Evolutionary conservation across 1,140 invertebrate species (phyloP).

Genomic region (Zeugodacus cucurbitae): DNA sequence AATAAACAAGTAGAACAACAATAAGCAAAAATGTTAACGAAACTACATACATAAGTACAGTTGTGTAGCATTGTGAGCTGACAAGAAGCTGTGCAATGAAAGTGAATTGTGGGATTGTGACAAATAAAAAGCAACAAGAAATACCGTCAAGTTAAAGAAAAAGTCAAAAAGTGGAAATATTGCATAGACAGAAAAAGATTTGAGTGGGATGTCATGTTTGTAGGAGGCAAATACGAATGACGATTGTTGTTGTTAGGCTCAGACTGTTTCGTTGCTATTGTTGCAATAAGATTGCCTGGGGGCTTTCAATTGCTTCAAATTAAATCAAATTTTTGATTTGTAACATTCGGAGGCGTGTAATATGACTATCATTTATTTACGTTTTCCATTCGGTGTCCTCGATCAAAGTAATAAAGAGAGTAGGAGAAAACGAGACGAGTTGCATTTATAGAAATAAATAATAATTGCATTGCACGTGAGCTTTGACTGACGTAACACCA

Average conservation of each 20-base stretch:
- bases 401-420: background rate
- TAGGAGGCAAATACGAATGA: background rate
- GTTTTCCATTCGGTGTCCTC: background rate
- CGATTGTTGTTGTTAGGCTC: background rate
- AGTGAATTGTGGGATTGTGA: background rate
- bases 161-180: background rate
- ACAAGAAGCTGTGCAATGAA: background rate
- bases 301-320: slow-evolving; percentile 6
- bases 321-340: slow-evolving; percentile 24
- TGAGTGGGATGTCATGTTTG: background rate
- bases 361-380: background rate
- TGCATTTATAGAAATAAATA: too few relatives aligned
- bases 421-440: too few relatives aligned
- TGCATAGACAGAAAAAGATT: background rate
- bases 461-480: too few relatives aligned
- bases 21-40: background rate
- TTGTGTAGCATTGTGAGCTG: background rate
- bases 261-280: background rate
- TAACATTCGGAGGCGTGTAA: background rate
- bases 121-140: background rate
- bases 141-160: background rate
- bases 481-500: too few relatives aligned
- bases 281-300: background rate
- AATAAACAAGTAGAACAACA: slow-evolving; percentile 1
- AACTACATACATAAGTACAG: background rate